Base-by-base conservation (phyloP, 1,140 invertebrate genomes). In the Calosoma granatense region DNA sequence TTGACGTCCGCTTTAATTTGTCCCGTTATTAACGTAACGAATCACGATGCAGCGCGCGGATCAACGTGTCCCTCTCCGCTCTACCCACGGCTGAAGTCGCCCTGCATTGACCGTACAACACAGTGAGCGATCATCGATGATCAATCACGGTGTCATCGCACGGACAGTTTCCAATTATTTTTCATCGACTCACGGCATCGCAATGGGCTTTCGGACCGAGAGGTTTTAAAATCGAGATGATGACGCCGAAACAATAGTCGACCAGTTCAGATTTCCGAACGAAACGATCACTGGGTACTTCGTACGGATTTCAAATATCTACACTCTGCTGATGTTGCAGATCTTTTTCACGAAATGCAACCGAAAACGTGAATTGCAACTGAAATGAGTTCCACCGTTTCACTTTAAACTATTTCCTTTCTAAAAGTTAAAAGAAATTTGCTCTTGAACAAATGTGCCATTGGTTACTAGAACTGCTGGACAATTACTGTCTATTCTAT, bases 121-220 rank as follows among this genome's bases (percentile, higher is more conserved):
- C 41, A 47, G 15, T 47, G 41, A 47, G 15, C 41, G 41, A 17
- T 47, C 41, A 47, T 47, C 15, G 41, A 47, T 47, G 41, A 47
- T 47, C 41, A 47, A 47, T 47, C 41, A 47, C 6, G 6, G 41
- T 47, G 41, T 47, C 41, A 47, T 47, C 41, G 15, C 17, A 47
- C 6, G 6, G 41, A 11, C 41, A 6, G 6, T 47, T 47, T 47
- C 41, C 41, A 47, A 47, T 47, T 47, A 47, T 47, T 47, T 47
- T 47, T 47, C 41, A 47, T 47, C 17, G 41, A 17, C 6, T 47
- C 6, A 47, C 15, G 26, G 26, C 6, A 36, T 36, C 26, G 26
- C 26, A 36, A n/a, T 36, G 6, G 26, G 26, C n/a, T n/a, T n/a
- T 36, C 6, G 26, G 26, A 9, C 26, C 6, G 26, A 9, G 6